Evolutionary conservation across 2,888 invertebrate species (phyloP).

Genomic region (Stenichneumon culpator): DNA sequence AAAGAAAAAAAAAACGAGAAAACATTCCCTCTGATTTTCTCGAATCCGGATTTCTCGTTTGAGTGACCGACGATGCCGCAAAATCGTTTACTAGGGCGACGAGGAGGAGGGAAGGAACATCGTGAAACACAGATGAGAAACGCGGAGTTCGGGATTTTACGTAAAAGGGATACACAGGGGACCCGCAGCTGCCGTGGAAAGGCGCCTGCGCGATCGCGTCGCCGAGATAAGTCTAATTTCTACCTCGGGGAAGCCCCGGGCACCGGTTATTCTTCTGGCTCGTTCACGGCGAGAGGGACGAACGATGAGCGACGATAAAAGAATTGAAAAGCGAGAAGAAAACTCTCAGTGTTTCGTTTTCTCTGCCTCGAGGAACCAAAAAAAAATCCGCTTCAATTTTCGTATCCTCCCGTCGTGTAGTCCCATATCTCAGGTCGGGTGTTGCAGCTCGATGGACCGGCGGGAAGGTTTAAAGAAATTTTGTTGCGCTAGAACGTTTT

Average conservation of each 20-base stretch:
- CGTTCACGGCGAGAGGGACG: conserved; percentile 63
- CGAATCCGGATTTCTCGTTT: conserved; percentile 59
- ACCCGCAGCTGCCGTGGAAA: conserved; percentile 67
- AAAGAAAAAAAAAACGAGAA: conserved; percentile 47
- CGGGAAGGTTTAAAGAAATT: conserved; percentile 43
- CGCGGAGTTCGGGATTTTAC: conserved; percentile 6
- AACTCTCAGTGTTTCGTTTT: conserved; percentile 35
- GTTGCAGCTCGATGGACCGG: conserved; percentile 63
- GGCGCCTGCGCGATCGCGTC: conserved; percentile 77
- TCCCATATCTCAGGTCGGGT: conserved; percentile 32
- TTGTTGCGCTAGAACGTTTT: conserved; percentile 62
- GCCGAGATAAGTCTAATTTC: conserved; percentile 84
- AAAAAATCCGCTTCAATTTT: conserved; percentile 82
- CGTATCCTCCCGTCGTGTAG: conserved; percentile 54
- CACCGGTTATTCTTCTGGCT: conserved; percentile 58
- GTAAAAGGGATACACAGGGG: conserved; percentile 30
- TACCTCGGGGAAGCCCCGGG: conserved; percentile 68
- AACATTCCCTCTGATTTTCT: conserved; percentile 31
- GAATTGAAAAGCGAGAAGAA: conserved; percentile 32
- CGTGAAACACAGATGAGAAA: conserved; percentile 16
- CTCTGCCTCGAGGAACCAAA: conserved; percentile 54
- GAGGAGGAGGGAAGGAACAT: background rate
- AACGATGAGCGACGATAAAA: conserved; percentile 37
- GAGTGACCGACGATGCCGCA: conserved; percentile 60
- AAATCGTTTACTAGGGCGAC: conserved; percentile 2